Percentiles rank a stretch among this genome's conserved stretches.
These are phyloP conservation scores for Henicopernis longicauda DNA, from an alignment of 2,113 vertebrate species.

Conservation along the genomic window DNA sequence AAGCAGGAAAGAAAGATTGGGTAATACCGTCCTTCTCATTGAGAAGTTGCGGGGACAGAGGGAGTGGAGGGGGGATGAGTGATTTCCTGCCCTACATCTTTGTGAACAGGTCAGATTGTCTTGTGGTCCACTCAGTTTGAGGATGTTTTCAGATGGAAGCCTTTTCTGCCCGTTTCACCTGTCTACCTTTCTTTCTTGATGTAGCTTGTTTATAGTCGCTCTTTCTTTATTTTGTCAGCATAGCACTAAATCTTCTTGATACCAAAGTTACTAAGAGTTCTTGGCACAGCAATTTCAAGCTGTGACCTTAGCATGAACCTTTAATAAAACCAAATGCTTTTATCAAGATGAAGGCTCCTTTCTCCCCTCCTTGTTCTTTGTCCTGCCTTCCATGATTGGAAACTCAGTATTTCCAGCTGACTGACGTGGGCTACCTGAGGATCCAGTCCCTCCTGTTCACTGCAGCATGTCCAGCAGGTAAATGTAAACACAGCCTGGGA, in stretches of 20 bases:
- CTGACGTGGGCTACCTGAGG: accelerated
- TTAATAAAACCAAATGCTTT: background rate
- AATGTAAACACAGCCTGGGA: background rate
- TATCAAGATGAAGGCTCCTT: background rate
- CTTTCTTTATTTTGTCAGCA: background rate
- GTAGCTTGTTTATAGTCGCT: background rate
- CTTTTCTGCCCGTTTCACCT: background rate
- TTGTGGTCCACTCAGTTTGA: background rate
- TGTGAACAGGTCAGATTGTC: background rate
- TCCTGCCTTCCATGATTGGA: background rate
- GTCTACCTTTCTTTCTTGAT: background rate
- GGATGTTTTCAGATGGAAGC: background rate
- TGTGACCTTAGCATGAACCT: background rate
- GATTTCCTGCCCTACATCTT: background rate
- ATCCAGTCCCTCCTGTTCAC: background rate
- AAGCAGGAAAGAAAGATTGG: background rate
- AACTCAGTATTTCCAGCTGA: background rate
- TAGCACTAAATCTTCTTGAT: background rate
- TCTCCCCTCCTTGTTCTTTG: background rate
- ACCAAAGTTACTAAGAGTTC: background rate
- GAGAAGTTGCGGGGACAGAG: background rate
- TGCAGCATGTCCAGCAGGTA: background rate
- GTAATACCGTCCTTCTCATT: background rate
- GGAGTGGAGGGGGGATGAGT: background rate
- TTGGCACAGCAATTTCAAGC: background rate